A percentile compares a stretch with the other conserved stretches of the same genome.
Conservation (phyloP, 2,888 invertebrate species). For the Agrochola macilenta region DNA sequence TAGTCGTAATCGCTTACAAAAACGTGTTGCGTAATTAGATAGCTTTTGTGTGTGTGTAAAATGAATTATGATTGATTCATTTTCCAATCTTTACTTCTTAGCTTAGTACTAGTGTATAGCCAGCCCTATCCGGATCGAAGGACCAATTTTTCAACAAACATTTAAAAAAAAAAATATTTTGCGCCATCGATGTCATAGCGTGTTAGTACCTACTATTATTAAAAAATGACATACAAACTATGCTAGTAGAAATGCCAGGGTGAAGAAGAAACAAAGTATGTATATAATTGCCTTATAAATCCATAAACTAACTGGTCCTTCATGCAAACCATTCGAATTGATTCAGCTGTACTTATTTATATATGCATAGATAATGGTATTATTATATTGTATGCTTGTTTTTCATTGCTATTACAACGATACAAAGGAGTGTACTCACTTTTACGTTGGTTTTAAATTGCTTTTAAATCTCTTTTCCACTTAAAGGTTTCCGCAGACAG, state of each 20-base stretch:
- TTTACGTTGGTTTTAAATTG: background rate
- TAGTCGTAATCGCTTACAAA: too few relatives aligned
- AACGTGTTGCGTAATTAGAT: too few relatives aligned
- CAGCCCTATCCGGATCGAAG: background rate
- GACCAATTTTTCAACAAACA: background rate
- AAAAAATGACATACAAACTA: background rate
- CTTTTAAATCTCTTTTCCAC: background rate
- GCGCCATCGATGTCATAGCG: background rate
- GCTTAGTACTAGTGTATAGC: background rate
- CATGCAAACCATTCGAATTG: conserved; percentile 68
- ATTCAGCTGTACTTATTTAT: conserved; percentile 75
- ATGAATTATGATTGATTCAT: background rate
- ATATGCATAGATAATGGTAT: conserved; percentile 53
- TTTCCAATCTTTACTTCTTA: background rate
- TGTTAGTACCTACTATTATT: background rate
- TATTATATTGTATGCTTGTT: conserved; percentile 54
- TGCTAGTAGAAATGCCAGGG: background rate
- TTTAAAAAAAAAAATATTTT: background rate
- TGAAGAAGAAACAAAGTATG: background rate
- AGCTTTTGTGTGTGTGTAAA: background rate
- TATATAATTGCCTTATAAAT: background rate
- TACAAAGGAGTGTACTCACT: background rate
- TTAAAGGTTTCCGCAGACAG: too few relatives aligned
- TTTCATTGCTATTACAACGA: conserved; percentile 7
- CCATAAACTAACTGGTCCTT: background rate